Evolutionary conservation across 92 coral and sea anemone species (phyloP), one percentile per base, ranked within the genome.

Genomic region (Parazoanthus swiftii): DNA sequence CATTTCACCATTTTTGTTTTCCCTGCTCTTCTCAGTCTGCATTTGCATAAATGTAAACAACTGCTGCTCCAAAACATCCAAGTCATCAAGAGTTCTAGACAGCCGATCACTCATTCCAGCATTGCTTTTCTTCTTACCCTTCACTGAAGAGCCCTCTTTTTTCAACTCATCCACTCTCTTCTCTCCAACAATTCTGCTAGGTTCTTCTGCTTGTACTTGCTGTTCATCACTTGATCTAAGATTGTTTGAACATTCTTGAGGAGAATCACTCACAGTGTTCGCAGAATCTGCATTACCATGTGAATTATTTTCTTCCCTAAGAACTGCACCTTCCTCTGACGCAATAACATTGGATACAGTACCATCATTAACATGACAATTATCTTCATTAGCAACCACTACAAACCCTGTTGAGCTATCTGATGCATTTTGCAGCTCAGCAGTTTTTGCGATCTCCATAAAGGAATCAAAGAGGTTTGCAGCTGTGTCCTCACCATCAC

Each of bases 401-500:
- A 42, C 89, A 37, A n/a, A 1, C 77, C 81, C 84, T 10, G 72
- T 36, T 33, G 46, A 63, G 48, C 29, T n/a, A 11, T 68, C 20
- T 25, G 50, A 59, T 63, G 86, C 89, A 59, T 43, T 44, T 21
- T 92, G 94, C 65, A 88, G 86, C 26, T 90, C 86, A 3, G 86
- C 89, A 80, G 89, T 81, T 51, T 90, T 90, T 36, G 94, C 95
- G 91, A 97, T 95, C 85, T 93, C 97, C 97, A 97, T 97, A 54
- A 97, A 95, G 48, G 95, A 89, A 63, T 95, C 90, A 92, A 93
- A 97, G 59, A 97, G 85, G n/a, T 95, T 96, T 46, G 86, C 80
- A 3, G 92, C 91, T 68, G 94, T 86, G 15, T 85, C 88, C 8
- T 89, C 92, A 6, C 76, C 92, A 81, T 85, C 68, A 46, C 85